Evolutionary conservation across 2,888 invertebrate genomes (phyloP).

Genomic region (Anorthoa munda): DNA sequence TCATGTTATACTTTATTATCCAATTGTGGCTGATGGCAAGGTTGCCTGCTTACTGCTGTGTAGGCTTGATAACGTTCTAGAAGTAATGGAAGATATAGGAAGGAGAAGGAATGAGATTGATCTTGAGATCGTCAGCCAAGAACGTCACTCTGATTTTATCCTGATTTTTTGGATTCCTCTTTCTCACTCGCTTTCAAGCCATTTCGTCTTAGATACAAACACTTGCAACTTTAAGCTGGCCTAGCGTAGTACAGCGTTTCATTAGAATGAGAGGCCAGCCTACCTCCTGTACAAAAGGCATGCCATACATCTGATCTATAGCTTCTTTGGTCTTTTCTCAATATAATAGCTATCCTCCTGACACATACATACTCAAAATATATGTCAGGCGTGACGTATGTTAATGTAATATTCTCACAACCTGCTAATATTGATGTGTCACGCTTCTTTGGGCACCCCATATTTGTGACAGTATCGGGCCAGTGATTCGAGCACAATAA

Average conservation of each 20-base stretch:
- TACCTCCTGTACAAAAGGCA: too few relatives aligned
- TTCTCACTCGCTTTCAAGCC: not conserved
- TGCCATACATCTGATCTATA: not conserved
- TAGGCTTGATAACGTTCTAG: constrained; percentile 38
- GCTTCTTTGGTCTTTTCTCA: not conserved
- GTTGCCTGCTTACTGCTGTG: constrained; percentile 23
- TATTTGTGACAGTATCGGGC: constrained; percentile 4
- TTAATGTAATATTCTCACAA: constrained; percentile 10
- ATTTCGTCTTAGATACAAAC: not conserved
- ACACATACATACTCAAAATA: not conserved
- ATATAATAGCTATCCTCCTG: not conserved
- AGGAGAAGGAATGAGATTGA: not conserved
- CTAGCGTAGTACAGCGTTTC: too few relatives aligned
- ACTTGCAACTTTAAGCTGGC: too few relatives aligned
- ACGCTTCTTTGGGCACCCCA: constrained; percentile 38
- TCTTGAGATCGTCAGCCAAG: not conserved
- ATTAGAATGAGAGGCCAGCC: too few relatives aligned
- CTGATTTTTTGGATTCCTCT: too few relatives aligned
- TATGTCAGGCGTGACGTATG: constrained; percentile 2
- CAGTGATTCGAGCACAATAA: not conserved
- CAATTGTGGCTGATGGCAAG: constrained; percentile 55
- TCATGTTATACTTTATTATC: constrained; percentile 59
- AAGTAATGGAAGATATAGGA: constrained; percentile 2
- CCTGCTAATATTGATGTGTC: constrained; percentile 9
- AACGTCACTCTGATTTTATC: not conserved